Conservation (phyloP, 2,113 vertebrate genomes). For the Xiphias gladius region DNA sequence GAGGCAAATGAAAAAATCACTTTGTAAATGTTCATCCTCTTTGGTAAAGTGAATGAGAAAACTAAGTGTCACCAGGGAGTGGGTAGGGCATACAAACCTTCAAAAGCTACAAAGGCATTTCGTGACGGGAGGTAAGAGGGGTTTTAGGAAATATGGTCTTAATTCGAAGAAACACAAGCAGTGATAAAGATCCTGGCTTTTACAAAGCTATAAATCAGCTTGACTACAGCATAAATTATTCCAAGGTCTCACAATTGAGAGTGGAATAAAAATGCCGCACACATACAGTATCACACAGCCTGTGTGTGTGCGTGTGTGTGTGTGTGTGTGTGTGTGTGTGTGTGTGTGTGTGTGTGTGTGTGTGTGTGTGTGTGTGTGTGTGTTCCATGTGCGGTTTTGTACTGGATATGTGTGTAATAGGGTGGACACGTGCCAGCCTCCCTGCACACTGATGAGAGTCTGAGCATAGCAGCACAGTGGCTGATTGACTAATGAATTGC, state of each 20-base stretch:
- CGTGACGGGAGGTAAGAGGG: not conserved
- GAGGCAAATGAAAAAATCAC: slow-evolving; percentile 18
- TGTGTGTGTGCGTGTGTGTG: too few species aligned
- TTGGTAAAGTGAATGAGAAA: slow-evolving; percentile 30
- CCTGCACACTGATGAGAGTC: not conserved
- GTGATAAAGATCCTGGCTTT: not conserved
- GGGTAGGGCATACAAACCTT: not conserved
- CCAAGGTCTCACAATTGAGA: not conserved
- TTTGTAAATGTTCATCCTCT: not conserved
- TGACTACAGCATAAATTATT: not conserved
- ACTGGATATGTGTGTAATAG: not conserved
- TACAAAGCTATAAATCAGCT: not conserved
- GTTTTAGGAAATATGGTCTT: not conserved
- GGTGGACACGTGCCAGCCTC: not conserved
- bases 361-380: not conserved
- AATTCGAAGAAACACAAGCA: not conserved
- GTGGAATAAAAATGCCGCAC: not conserved
- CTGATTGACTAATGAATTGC: slow-evolving; percentile 23
- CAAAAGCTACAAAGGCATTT: not conserved
- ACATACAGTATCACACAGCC: not conserved
- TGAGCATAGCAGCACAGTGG: not conserved
- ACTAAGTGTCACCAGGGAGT: slow-evolving; percentile 1
- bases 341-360: too few species aligned
- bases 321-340: too few species aligned
- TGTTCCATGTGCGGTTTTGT: slow-evolving; percentile 10